phyloP scores from a whole-genome alignment of 2,113 vertebrate species.

The Cyprinodon brontotheroides region DNA sequence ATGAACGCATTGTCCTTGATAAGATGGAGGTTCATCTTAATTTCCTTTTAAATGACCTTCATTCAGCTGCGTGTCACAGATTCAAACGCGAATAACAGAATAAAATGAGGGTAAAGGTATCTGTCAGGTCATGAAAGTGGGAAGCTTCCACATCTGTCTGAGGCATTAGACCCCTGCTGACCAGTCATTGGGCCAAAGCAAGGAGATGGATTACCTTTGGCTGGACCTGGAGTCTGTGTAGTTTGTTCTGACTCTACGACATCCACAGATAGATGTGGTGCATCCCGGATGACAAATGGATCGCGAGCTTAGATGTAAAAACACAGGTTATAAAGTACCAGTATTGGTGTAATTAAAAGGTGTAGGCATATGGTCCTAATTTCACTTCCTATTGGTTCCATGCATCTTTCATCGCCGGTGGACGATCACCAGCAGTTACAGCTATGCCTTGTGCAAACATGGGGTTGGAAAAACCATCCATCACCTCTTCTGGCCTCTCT shows the following conservation, averaged over 20 bases:
- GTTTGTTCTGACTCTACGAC: not conserved
- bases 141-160: conserved; percentile 55
- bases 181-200: conserved; percentile 30
- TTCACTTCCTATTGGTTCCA: conserved; percentile 23
- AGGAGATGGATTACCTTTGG: conserved; percentile 51
- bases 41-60: no score
- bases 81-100: not conserved
- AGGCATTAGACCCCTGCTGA: conserved; percentile 53
- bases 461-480: conserved; percentile 64
- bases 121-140: conserved; percentile 11
- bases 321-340: not conserved
- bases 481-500: conserved; percentile 47
- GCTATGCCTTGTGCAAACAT: conserved; percentile 67
- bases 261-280: not conserved
- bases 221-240: conserved; percentile 15
- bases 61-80: no score
- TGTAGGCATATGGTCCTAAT: conserved; percentile 16
- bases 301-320: conserved; percentile 10
- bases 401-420: conserved; percentile 28
- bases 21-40: no score
- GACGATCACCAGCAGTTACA: conserved; percentile 50
- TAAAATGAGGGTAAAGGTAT: conserved; percentile 32
- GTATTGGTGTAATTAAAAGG: conserved; percentile 19
- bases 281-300: not conserved
- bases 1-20: no score